A percentile compares a stretch with the other conserved stretches of the same genome.
Conservation (phyloP, 2,797 vertebrate genomes). For the Neoniphon sammara region DNA sequence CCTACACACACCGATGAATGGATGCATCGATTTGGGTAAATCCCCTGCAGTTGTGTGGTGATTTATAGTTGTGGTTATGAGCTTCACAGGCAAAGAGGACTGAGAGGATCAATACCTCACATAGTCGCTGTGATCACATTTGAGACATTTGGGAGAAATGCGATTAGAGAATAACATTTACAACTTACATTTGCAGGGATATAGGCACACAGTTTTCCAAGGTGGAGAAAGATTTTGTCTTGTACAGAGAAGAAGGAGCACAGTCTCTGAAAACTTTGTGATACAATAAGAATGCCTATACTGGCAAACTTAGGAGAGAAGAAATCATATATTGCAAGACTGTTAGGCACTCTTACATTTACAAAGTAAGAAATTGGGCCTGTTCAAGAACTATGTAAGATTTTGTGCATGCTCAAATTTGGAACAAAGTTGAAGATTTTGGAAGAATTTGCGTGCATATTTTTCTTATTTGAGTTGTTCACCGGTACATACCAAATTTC, state of each 20-base stretch:
- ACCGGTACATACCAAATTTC: too few relatives aligned
- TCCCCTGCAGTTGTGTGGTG: neutral
- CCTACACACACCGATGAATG: neutral
- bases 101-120: constrained; percentile 26
- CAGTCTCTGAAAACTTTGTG: too few relatives aligned
- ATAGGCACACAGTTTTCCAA: neutral
- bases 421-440: too few relatives aligned
- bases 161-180: neutral
- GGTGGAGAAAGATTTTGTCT: neutral
- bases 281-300: too few relatives aligned
- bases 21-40: constrained; percentile 13
- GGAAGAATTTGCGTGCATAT: too few relatives aligned
- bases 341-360: too few relatives aligned
- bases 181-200: neutral
- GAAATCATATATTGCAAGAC: too few relatives aligned
- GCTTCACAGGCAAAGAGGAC: constrained; percentile 11
- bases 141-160: constrained; percentile 7
- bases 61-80: constrained; percentile 32
- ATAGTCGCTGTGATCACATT: constrained; percentile 21
- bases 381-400: too few relatives aligned
- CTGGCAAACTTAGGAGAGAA: too few relatives aligned
- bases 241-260: neutral
- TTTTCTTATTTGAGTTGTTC: too few relatives aligned
- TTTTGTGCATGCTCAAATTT: too few relatives aligned
- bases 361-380: too few relatives aligned